Conservation (phyloP, 2,888 invertebrate species). For the Gymnocheta viridis region DNA sequence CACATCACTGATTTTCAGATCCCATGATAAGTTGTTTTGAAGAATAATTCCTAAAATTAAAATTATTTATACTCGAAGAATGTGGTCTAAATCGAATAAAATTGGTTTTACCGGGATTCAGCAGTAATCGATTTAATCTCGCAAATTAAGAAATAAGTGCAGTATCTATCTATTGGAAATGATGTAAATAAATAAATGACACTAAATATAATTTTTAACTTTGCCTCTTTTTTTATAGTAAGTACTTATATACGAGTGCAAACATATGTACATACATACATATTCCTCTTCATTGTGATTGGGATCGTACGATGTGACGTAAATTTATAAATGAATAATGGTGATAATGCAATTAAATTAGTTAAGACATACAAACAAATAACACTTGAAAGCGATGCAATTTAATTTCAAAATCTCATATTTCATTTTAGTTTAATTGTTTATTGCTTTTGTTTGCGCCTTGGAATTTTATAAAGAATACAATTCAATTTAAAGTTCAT, state of each 20-base stretch:
- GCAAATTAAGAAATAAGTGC: too few relatives aligned
- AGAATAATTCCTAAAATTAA: too few relatives aligned
- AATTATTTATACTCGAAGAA: too few relatives aligned
- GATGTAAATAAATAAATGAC: constrained; percentile 24
- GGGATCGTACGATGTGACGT: constrained; percentile 50
- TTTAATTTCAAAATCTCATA: constrained; percentile 44
- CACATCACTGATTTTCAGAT: too few relatives aligned
- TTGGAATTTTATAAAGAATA: constrained; percentile 10
- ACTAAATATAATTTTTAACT: background rate
- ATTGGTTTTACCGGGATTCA: too few relatives aligned
- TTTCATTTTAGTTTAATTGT: constrained; percentile 24
- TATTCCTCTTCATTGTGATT: background rate
- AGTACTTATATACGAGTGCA: too few relatives aligned
- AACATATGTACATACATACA: too few relatives aligned
- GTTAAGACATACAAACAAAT: constrained; percentile 15
- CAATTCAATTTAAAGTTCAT: constrained; percentile 29
- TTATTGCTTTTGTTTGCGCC: constrained; percentile 1
- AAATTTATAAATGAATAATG: constrained; percentile 25
- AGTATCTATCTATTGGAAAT: constrained; percentile 23
- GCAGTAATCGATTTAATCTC: too few relatives aligned
- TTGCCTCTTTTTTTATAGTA: background rate
- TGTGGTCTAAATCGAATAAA: too few relatives aligned
- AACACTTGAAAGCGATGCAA: constrained; percentile 52
- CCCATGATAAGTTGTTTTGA: too few relatives aligned
- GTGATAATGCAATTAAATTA: constrained; percentile 61